A percentile compares a stretch with the other conserved stretches of the same genome.
phyloP scores from a whole-genome alignment of 2,797 vertebrate species.

The Eospalax fontanierii region DNA sequence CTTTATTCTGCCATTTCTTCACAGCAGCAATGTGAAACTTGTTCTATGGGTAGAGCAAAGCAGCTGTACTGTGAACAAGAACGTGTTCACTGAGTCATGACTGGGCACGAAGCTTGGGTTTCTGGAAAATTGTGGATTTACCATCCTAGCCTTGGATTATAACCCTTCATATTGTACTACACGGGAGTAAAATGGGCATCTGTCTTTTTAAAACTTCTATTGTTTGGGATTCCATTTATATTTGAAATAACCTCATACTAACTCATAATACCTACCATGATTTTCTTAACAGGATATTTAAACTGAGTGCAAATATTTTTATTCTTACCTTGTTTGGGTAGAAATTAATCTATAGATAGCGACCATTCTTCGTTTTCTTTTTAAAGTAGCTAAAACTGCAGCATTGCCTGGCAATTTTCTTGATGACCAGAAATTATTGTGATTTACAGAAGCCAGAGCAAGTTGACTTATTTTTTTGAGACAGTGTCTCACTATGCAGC shows the following conservation, averaged over 20 bases:
- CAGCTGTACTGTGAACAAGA: not conserved
- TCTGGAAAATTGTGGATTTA: not conserved
- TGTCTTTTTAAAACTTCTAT: conserved; percentile 26
- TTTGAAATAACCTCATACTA: not conserved
- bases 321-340: not conserved
- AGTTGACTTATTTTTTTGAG: not conserved
- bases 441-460: not conserved
- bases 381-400: conserved; percentile 34
- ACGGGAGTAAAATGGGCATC: not conserved
- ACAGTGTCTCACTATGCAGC: too few relatives aligned
- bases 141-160: not conserved
- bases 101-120: not conserved
- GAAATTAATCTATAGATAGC: not conserved
- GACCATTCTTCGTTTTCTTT: not conserved
- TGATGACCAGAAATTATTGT: not conserved
- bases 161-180: not conserved
- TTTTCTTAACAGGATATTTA: conserved; percentile 7
- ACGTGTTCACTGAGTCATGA: not conserved
- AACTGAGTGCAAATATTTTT: not conserved
- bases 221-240: conserved; percentile 26
- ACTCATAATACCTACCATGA: not conserved
- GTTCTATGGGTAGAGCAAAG: not conserved
- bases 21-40: not conserved
- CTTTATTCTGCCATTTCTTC: not conserved
- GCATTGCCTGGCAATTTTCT: not conserved